Percentiles rank a stretch among this genome's conserved stretches.
Evolutionary conservation across 2,797 vertebrate species (phyloP).

Genomic region (Hylomyscus alleni): DNA sequence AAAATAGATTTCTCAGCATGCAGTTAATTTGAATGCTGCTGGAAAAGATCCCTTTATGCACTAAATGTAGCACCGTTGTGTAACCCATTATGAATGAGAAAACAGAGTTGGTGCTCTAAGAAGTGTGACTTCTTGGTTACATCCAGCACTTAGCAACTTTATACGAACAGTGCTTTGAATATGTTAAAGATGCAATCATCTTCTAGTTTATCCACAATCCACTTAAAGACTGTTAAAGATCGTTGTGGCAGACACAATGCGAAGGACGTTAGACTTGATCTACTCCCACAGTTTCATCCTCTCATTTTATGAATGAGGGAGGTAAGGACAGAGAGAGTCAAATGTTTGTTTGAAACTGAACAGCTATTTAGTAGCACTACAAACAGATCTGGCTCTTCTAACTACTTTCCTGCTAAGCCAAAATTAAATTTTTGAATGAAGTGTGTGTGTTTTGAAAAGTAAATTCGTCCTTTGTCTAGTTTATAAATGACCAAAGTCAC

Average conservation of each 20-base stretch:
- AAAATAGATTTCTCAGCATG: conserved; percentile 58
- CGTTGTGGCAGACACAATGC: conserved; percentile 42
- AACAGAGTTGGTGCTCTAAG: conserved; percentile 40
- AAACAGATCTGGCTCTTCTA: conserved; percentile 60
- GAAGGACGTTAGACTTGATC: neutral
- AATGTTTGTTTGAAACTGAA: conserved; percentile 58
- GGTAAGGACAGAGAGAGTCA: conserved; percentile 40
- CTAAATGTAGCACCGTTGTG: conserved; percentile 5
- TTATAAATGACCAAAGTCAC: conserved; percentile 59
- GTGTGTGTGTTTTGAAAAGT: conserved; percentile 70
- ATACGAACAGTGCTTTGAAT: conserved; percentile 56
- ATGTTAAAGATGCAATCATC: conserved; percentile 61
- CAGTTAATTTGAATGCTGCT: conserved; percentile 68
- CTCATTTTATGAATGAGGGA: conserved; percentile 59
- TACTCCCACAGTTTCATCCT: neutral
- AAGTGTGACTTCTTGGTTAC: conserved; percentile 66
- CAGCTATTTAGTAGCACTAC: conserved; percentile 31
- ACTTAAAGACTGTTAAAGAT: conserved; percentile 60
- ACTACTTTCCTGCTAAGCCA: neutral
- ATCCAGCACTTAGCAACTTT: conserved; percentile 46
- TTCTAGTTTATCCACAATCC: conserved; percentile 43
- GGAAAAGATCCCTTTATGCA: conserved; percentile 30
- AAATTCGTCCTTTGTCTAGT: conserved; percentile 61
- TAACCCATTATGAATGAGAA: conserved; percentile 53
- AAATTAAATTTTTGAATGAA: conserved; percentile 74